A percentile compares a stretch with the other conserved stretches of the same genome.
These are phyloP conservation scores for Sisor rabdophorus DNA, from an alignment of 2,113 vertebrate species.

Conservation along the genomic window DNA sequence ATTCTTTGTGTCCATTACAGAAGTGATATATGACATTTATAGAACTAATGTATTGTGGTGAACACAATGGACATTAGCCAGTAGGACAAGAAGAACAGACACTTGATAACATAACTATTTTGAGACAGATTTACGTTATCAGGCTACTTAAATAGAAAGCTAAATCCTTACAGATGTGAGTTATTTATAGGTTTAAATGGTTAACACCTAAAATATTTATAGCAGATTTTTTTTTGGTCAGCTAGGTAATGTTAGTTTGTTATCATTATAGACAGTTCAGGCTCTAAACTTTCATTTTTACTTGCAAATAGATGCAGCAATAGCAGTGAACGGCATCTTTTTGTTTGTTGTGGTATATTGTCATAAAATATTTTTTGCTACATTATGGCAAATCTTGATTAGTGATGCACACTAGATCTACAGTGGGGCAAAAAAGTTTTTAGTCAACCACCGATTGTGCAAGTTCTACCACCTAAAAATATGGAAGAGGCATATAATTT, in stretches of 20 bases:
- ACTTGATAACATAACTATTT: slow-evolving; percentile 14
- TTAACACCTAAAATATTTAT: neutral
- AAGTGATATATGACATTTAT: neutral
- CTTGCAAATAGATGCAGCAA: neutral
- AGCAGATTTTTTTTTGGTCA: neutral
- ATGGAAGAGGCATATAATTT: no score
- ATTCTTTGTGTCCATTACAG: no score
- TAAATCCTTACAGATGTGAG: neutral
- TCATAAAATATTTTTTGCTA: no score
- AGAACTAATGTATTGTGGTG: slow-evolving; percentile 35
- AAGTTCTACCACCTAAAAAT: no score
- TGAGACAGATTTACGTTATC: slow-evolving; percentile 1
- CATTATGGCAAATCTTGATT: neutral
- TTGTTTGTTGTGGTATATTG: neutral
- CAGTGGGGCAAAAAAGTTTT: no score
- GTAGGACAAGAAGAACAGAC: slow-evolving; percentile 12
- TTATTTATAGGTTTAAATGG: neutral
- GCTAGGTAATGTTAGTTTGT: neutral
- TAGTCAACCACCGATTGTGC: no score
- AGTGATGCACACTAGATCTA: neutral
- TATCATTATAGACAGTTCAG: neutral
- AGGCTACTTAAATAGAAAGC: slow-evolving; percentile 11
- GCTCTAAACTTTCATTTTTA: neutral
- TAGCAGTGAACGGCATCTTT: neutral
- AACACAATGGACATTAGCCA: slow-evolving; percentile 19